Evolutionary conservation across 2,113 vertebrate genomes (phyloP).

Genomic region (Daubentonia madagascariensis): DNA sequence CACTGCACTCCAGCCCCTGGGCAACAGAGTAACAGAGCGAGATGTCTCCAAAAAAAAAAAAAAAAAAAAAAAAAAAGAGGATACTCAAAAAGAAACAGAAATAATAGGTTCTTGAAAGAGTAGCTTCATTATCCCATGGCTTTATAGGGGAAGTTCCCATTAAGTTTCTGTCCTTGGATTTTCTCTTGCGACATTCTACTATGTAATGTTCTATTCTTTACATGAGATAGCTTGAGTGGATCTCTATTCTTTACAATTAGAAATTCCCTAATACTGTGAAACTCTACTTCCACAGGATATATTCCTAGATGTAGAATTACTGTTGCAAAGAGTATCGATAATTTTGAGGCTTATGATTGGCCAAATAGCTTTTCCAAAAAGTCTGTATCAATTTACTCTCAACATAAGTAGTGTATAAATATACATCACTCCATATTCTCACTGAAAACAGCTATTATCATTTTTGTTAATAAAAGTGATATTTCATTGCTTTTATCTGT

Average conservation of each 20-base stretch:
- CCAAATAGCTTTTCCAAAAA: not conserved
- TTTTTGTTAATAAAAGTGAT: not conserved
- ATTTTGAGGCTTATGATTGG: constrained; percentile 21
- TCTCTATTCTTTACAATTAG: not conserved
- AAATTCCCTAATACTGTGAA: not conserved
- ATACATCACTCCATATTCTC: not conserved
- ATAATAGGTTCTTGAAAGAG: not conserved
- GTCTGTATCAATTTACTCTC: not conserved
- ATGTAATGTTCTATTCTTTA: not conserved
- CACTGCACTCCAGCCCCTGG: too few relatives aligned
- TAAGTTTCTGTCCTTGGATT: not conserved
- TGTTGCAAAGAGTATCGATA: not conserved
- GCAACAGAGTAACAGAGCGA: too few relatives aligned
- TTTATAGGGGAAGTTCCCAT: not conserved
- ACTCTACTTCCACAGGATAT: not conserved
- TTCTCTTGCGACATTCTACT: not conserved
- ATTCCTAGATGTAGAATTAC: not conserved
- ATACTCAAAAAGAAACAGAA: not conserved
- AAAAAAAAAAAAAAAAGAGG: not conserved
- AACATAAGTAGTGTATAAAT: not conserved
- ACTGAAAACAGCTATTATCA: not conserved
- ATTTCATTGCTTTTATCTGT: not conserved
- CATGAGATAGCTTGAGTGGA: not conserved
- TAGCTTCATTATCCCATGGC: not conserved
- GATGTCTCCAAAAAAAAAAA: too few relatives aligned